Conservation (phyloP, 2,113 vertebrate genomes). For the Parotia lawesii region DNA sequence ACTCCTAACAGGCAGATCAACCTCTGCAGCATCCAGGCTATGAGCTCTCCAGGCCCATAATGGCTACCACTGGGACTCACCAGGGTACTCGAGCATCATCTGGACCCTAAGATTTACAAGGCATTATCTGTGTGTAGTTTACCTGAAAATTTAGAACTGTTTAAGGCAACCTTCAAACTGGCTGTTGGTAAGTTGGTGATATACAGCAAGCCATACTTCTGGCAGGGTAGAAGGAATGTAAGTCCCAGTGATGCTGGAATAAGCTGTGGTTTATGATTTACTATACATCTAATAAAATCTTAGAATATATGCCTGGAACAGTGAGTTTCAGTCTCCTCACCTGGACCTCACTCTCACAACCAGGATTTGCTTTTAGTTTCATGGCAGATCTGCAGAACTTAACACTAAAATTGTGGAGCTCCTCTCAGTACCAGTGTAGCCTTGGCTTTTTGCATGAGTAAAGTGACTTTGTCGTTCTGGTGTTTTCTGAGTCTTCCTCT, state of each 20-base stretch:
- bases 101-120: not conserved
- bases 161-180: not conserved
- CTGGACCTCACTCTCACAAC: not conserved
- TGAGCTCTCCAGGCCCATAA: not conserved
- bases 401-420: not conserved
- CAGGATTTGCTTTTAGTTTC: not conserved
- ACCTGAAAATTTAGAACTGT: not conserved
- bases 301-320: not conserved
- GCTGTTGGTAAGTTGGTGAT: not conserved
- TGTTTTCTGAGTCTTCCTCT: not conserved
- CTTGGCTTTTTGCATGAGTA: not conserved
- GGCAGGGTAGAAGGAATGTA: not conserved
- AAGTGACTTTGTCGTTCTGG: not conserved
- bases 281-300: not conserved
- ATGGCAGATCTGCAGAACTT: not conserved
- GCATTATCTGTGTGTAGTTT: not conserved
- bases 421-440: not conserved
- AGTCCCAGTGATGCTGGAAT: not conserved
- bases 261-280: not conserved
- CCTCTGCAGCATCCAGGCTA: not conserved
- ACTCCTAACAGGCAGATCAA: not conserved
- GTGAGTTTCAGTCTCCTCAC: fast-evolving
- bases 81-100: not conserved
- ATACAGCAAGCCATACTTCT: not conserved
- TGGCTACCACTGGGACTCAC: not conserved